Base-by-base conservation (phyloP, 92 coral and sea anemone genomes). In the Virgularia gustaviana region DNA sequence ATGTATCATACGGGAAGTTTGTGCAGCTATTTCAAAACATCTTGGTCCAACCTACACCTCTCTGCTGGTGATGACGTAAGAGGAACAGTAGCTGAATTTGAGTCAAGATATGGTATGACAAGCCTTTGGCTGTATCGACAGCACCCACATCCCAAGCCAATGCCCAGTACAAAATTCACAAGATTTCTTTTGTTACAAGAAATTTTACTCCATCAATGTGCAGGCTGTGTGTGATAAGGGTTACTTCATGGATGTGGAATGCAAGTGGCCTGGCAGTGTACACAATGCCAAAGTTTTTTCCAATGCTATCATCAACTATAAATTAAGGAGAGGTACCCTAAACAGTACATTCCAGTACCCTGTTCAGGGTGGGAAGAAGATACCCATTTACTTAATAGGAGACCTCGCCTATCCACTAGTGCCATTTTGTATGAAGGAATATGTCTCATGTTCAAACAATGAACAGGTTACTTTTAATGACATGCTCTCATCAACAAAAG, bases 391-490 rank as follows among this genome's bases (percentile, higher is more conserved):
- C 29, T 31, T 58, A 1, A 58, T 58, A 19, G 41, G 65, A 13
- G 65, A 58, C 65, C 41, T 43, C 6, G 65, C 65, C 13, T 58
- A 58, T n/a, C n/a, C n/a, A n/a, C n/a, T n/a, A n/a, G n/a, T n/a
- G n/a, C n/a, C n/a, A n/a, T n/a, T n/a, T n/a, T 24, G 86, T 62
- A 77, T 82, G 87, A 82, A 82, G 51, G 83, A 70, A 49, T 82
- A 59, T 76, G 65, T 72, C 13, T 35, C 83, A 36, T 77, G 83
- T 28, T 32, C 73, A 51, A 76, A 44, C 13, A 76, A 77, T 58
- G 33, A 53, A 20, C 78, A 82, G 39, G 78, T 82, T 32, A 19
- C 76, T 45, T 81, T 76, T 36, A 81, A 81, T 65, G 63, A 73
- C 65, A 72, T 72, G 74, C 59, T 79, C 79, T 59, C 73, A 19